These are phyloP conservation scores for Euplexia lucipara DNA, from an alignment of 2,888 invertebrate species.

Conservation along the genomic window DNA sequence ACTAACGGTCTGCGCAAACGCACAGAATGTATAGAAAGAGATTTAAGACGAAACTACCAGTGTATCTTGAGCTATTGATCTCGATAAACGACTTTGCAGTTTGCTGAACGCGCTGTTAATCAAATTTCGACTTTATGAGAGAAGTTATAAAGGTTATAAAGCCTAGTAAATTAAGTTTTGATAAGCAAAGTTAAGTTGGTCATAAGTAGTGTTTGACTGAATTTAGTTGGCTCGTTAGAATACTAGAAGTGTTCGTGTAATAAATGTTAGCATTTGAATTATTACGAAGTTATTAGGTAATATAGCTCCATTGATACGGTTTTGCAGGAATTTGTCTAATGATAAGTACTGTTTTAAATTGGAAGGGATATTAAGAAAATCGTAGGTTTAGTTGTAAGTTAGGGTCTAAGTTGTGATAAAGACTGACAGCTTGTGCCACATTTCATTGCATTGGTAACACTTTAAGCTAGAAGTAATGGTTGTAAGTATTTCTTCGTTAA, in stretches of 20 bases:
- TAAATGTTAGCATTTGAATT: conserved; percentile 45
- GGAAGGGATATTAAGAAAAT: conserved; percentile 34
- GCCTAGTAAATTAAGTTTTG: not conserved
- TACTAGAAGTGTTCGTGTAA: conserved; percentile 41
- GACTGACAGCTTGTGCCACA: conserved; percentile 25
- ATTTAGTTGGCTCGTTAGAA: conserved; percentile 55
- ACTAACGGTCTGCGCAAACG: conserved; percentile 58
- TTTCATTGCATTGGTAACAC: conserved; percentile 29
- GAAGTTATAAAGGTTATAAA: conserved; percentile 3
- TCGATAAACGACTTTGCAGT: conserved; percentile 36
- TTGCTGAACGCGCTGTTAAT: not conserved
- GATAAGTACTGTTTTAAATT: conserved; percentile 25
- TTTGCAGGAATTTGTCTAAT: conserved; percentile 38
- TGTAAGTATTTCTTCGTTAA: not conserved
- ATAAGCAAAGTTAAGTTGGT: conserved; percentile 22
- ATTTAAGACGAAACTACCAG: conserved; percentile 70
- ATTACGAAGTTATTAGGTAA: conserved; percentile 53
- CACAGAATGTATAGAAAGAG: conserved; percentile 69
- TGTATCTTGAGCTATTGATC: conserved; percentile 69
- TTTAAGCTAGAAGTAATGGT: conserved; percentile 8
- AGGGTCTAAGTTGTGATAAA: conserved; percentile 14
- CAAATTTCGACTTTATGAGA: conserved; percentile 31
- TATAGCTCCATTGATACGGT: conserved; percentile 36
- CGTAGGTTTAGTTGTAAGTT: not conserved
- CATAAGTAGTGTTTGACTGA: conserved; percentile 45